Conservation (phyloP, 2,113 vertebrate species). For the Symphodus melops region DNA sequence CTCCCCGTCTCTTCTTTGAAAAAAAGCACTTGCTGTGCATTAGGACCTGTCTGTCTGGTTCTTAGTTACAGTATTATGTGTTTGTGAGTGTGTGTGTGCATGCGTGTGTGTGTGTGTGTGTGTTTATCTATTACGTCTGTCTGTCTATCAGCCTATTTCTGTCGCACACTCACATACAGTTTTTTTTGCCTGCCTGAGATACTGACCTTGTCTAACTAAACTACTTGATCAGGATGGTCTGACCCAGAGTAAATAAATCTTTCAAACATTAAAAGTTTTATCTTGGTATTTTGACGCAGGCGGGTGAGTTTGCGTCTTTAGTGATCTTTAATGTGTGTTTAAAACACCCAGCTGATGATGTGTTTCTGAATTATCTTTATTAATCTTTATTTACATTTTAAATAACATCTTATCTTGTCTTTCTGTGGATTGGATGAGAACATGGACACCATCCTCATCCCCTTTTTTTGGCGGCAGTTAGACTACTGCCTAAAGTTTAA, state of each 20-base stretch:
- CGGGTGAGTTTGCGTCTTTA: not conserved
- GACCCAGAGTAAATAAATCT: constrained; percentile 55
- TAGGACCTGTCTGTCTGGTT: constrained; percentile 75
- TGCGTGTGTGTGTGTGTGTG: constrained; percentile 3
- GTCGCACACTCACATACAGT: constrained; percentile 18
- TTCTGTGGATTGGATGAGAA: too few relatives aligned
- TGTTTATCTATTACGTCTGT: constrained; percentile 25
- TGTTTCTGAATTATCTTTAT: not conserved
- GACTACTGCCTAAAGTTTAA: too few relatives aligned
- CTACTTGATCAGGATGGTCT: constrained; percentile 41
- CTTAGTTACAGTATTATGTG: not conserved
- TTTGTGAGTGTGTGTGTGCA: constrained; percentile 7
- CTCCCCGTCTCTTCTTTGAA: constrained; percentile 69
- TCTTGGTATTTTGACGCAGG: constrained; percentile 20
- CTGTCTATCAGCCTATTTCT: constrained; percentile 25
- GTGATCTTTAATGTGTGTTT: constrained; percentile 11
- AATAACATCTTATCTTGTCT: too few relatives aligned
- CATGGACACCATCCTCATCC: too few relatives aligned
- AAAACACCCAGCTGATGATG: not conserved
- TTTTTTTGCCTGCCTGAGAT: constrained; percentile 4
- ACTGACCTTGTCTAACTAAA: constrained; percentile 47
- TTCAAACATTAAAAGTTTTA: constrained; percentile 16
- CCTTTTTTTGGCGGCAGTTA: too few relatives aligned
- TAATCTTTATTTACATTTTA: too few relatives aligned
- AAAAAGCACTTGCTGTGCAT: constrained; percentile 42